Base-by-base conservation (phyloP, 2,888 invertebrate species). In the Cremastinae sp. region DNA sequence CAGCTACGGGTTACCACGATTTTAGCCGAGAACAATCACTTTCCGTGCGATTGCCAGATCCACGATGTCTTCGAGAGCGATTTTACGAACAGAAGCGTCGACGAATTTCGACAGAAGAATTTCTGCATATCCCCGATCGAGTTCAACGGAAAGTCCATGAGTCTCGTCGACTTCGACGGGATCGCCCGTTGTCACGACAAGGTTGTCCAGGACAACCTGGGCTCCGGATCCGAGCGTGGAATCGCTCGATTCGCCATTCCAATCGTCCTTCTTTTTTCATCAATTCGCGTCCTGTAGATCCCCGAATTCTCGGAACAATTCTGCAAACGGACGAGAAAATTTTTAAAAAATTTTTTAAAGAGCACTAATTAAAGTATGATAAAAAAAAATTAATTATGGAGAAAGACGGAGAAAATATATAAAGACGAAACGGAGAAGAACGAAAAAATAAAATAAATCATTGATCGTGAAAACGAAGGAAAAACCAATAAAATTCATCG, bases 111-210 rank as follows among this genome's bases (percentile, higher is more conserved):
- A 51, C 90, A 91, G 59, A 94, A 93, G 83, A 97, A 97, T 90
- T 95, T 92, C 89, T 97, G 96, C 91, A 96, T 96, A 86, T 96
- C 96, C 14, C 96, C 96, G 72, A 91, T 96, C 82, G 95, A 96
- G 88, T 93, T 95, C 79, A 96, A 96, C 80, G 96, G 96, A 0
- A 93, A 94, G 79, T 93, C 94, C 49, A 93, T 96, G 92, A 93
- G 92, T 75, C 92, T 92, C 61, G 91, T 94, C 76, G 93, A 94
- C 84, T 91, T 94, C 74, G 93, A 93, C 75, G 89, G 92, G 8
- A 92, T 95, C 77, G 94, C 93, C 7, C 91, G 92, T 78, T 95
- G 94, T 84, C 92, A 93, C 83, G 94, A 94, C 82, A 93, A 93
- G 84, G 92, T 94, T 65, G 92, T 93, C 53, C 91, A 93, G 82